phyloP scores from a whole-genome alignment of 1,140 invertebrate genomes.

The Agrilus planipennis region DNA sequence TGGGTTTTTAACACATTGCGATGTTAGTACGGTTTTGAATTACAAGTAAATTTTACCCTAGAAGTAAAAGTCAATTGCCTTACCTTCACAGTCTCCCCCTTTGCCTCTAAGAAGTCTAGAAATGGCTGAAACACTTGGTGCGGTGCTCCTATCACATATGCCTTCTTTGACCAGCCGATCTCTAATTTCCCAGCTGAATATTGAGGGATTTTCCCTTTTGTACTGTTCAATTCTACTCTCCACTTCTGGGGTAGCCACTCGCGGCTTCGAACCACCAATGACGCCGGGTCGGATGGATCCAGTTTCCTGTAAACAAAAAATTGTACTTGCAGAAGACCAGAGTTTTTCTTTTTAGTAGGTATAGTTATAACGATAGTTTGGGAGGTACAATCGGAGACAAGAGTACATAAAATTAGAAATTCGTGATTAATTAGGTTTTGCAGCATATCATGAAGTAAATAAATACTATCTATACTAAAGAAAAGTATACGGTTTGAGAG shows the following conservation, averaged over 20 bases:
- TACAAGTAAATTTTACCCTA: no score
- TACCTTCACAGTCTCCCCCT: constrained; percentile 47
- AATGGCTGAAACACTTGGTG: constrained; percentile 73
- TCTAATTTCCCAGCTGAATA: constrained; percentile 86
- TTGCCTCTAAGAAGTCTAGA: constrained; percentile 67
- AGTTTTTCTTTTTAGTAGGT: no score
- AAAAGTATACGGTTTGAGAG: no score
- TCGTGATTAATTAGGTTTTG: no score
- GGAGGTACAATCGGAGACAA: no score
- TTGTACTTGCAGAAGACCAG: no score
- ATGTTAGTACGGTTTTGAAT: no score
- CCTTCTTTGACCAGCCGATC: constrained; percentile 74
- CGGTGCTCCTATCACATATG: constrained; percentile 66
- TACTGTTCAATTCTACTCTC: constrained; percentile 77
- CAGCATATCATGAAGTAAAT: no score
- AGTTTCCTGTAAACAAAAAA: constrained; percentile 48
- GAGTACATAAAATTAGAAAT: no score
- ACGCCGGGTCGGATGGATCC: constrained; percentile 72
- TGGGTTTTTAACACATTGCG: no score
- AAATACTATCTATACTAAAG: no score
- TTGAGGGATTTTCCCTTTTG: constrained; percentile 74
- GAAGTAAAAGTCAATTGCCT: constrained; percentile 16
- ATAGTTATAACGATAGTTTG: no score
- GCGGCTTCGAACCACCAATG: constrained; percentile 66
- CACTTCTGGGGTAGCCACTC: constrained; percentile 66